Conservation (phyloP, 2,113 vertebrate genomes). For the Carassius carassius region DNA sequence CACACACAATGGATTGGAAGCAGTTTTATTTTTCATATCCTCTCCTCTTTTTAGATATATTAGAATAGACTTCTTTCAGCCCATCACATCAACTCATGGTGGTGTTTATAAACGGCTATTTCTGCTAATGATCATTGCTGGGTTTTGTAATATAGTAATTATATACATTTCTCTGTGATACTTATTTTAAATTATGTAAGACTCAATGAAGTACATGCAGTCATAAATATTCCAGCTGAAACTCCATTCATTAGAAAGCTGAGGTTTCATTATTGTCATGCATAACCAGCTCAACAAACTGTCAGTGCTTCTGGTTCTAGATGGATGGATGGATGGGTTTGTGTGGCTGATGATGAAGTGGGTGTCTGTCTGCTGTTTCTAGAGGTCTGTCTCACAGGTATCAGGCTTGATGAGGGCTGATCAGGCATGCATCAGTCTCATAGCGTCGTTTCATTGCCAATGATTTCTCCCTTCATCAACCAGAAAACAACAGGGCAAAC, state of each 20-base stretch:
- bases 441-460: not conserved
- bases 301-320: not conserved
- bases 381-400: too few species aligned
- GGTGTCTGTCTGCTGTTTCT: not conserved
- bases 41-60: not conserved
- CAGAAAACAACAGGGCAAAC: not conserved
- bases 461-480: not conserved
- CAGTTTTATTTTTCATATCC: not conserved
- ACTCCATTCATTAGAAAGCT: not conserved
- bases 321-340: not conserved
- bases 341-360: not conserved
- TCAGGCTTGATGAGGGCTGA: not conserved
- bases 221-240: too few species aligned
- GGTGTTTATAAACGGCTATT: conserved; percentile 1
- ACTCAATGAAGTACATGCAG: not conserved
- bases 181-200: conserved; percentile 8
- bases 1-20: not conserved
- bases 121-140: conserved; percentile 8
- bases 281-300: not conserved
- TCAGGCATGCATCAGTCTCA: not conserved
- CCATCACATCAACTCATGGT: not conserved
- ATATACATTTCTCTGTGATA: not conserved
- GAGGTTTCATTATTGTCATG: not conserved
- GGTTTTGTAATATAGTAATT: not conserved
- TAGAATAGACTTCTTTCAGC: not conserved